Base-by-base conservation (phyloP, 2,888 invertebrate genomes). In the Mythimna pallens region DNA sequence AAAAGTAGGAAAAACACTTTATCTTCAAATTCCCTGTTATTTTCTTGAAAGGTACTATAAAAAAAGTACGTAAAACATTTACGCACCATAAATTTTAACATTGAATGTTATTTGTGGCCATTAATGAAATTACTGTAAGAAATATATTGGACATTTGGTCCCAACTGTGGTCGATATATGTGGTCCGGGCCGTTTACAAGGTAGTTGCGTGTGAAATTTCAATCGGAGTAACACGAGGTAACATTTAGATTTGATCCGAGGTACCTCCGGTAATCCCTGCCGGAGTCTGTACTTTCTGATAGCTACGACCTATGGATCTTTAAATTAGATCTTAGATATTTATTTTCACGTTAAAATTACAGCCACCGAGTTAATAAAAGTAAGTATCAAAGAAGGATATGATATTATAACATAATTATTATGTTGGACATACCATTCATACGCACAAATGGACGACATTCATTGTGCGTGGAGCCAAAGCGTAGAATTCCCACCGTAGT, bases 21-120 rank as follows among this genome's bases (percentile, higher is more conserved):
- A 93, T 95, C 92, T 94, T 92, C 89, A 90, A 92, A 89, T 88
- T 92, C 74, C 89, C 91, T 91, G 93, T 93, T 94, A 94, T 94
- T 95, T 94, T 92, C 93, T 93, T 93, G 90, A 94, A 94, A 94
- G 94, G 92, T 91, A 91, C 92, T 91, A 92, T 93, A 92, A 93
- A 93, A 93, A 94, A 90, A 92, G 91, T 92, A 91, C 91, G 92
- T 92, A 91, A 92, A 92, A 92, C 92, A 89, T 94, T 94, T 93
- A 93, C 92, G 93, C 92, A 87, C 90, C 92, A 93, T 93, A 92
- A 93, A 93, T 93, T 93, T 91, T 90, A 91, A 91, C 92, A 93
- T 93, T 92, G 89, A 90, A 91, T 89, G 90, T 89, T 90, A 91
- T 91, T 92, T 93, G 91, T 90, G 91, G 90, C 91, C 91, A 93